Evolutionary conservation across 2,888 invertebrate genomes (phyloP).

Genomic region (Lumbricus terrestris): DNA sequence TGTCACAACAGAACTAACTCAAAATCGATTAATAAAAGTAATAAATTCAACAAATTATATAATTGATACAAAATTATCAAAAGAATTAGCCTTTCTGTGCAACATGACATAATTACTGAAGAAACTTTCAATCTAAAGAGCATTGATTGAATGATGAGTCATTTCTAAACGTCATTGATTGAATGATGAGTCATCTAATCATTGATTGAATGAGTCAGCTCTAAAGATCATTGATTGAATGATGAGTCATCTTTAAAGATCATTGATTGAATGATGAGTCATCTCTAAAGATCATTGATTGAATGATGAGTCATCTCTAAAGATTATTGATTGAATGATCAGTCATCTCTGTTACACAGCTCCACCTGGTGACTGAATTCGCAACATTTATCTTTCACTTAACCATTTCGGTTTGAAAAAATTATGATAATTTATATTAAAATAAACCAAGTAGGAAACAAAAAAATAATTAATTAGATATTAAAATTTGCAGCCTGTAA

Average conservation of each 20-base stretch:
- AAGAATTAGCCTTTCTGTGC: not conserved
- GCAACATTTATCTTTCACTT: not conserved
- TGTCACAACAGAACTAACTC: too few relatives aligned
- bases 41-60: not conserved
- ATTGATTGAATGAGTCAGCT: too few relatives aligned
- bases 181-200: too few relatives aligned
- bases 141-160: too few relatives aligned
- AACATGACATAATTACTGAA: not conserved
- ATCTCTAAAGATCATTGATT: too few relatives aligned
- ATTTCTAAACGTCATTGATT: too few relatives aligned
- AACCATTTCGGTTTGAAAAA: not conserved
- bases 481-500: not conserved
- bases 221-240: too few relatives aligned
- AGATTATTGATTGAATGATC: too few relatives aligned
- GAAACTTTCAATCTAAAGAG: not conserved
- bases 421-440: not conserved
- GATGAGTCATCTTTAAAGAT: too few relatives aligned
- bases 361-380: not conserved
- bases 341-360: not conserved
- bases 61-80: not conserved
- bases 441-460: not conserved
- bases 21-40: not conserved
- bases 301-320: too few relatives aligned
- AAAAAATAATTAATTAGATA: not conserved
- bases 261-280: too few relatives aligned